phyloP scores from a whole-genome alignment of 2,888 invertebrate genomes.

The Bombylius discolor region DNA sequence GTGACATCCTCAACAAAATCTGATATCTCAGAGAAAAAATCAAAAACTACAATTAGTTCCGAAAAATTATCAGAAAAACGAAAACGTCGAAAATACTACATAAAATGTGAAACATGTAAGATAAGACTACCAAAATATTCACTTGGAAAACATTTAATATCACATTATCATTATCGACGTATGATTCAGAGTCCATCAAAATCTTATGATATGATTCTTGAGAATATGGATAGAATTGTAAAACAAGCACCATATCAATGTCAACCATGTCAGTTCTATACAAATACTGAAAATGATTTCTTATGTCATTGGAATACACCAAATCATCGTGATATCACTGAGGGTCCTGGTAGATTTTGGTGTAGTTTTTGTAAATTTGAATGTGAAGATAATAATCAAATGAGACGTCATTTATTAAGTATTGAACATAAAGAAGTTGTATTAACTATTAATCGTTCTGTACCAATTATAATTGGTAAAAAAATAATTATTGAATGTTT shows the following conservation, averaged over 20 bases:
- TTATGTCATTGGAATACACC: constrained; percentile 60
- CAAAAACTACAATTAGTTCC: constrained; percentile 19
- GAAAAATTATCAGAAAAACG: constrained; percentile 32
- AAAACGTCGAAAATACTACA: constrained; percentile 44
- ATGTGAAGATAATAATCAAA: constrained; percentile 47
- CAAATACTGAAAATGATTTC: constrained; percentile 59
- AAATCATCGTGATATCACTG: constrained; percentile 39
- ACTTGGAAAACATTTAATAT: constrained; percentile 75
- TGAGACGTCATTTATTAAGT: constrained; percentile 55
- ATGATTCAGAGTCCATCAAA: constrained; percentile 44
- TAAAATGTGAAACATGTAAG: constrained; percentile 59
- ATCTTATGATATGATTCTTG: constrained; percentile 52
- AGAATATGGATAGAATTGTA: constrained; percentile 65
- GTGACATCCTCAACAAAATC: background rate
- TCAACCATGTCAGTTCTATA: constrained; percentile 70
- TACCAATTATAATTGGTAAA: constrained; percentile 64
- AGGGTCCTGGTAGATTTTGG: constrained; percentile 49
- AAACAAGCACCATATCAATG: constrained; percentile 78
- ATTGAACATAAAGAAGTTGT: constrained; percentile 58
- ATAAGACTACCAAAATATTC: constrained; percentile 52
- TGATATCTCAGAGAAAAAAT: constrained; percentile 5
- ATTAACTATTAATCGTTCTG: constrained; percentile 62
- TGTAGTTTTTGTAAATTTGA: constrained; percentile 64
- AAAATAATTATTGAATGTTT: constrained; percentile 49
- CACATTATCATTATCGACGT: constrained; percentile 71